These are phyloP conservation scores for Halyomorpha halys DNA, from an alignment of 1,140 invertebrate species.

Conservation along the genomic window DNA sequence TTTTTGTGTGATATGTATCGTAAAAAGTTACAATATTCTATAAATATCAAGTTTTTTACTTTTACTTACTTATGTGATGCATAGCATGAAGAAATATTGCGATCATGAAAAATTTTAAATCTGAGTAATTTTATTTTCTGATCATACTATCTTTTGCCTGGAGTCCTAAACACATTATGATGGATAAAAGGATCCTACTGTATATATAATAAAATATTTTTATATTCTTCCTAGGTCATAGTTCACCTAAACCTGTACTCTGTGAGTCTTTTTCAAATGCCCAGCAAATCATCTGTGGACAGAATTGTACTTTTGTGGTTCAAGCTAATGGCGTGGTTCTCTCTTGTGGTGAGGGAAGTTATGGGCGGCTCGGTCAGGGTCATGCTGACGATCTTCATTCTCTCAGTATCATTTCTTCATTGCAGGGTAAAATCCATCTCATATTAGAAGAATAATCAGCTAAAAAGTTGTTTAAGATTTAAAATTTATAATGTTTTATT, in stretches of 20 bases:
- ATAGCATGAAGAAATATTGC: no score
- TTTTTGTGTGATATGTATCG: no score
- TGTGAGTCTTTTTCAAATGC: conserved; percentile 42
- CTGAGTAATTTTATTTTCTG: no score
- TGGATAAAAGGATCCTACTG: no score
- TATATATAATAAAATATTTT: no score
- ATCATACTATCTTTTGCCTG: no score
- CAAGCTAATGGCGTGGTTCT: conserved; percentile 46
- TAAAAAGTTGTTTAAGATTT: no score
- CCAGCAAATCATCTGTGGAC: conserved; percentile 51
- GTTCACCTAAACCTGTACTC: conserved; percentile 36
- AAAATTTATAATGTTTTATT: not conserved
- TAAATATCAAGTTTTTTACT: no score
- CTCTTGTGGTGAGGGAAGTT: conserved; percentile 49
- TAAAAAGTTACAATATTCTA: no score
- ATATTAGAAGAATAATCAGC: not conserved
- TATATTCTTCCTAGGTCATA: conserved; percentile 32
- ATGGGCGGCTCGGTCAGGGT: conserved; percentile 47
- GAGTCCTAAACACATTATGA: no score
- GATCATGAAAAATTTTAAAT: no score
- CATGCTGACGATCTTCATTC: conserved; percentile 50
- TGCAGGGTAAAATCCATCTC: conserved; percentile 43
- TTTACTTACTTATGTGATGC: no score
- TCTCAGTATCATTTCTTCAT: conserved; percentile 49
- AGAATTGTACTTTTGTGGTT: conserved; percentile 51